Evolutionary conservation across 2,888 invertebrate genomes (phyloP).

Genomic region (Prenolepis imparis): DNA sequence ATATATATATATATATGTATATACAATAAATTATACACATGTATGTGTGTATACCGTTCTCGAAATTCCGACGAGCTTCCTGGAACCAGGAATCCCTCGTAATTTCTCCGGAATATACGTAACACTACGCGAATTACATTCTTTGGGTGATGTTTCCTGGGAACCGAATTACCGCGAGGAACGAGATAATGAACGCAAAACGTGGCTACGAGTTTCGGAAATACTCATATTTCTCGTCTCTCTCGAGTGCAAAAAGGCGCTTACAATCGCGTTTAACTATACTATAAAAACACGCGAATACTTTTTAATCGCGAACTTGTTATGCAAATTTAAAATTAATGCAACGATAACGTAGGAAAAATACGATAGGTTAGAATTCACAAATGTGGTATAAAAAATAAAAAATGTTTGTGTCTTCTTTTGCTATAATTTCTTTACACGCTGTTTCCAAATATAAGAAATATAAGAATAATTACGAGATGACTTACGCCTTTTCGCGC

Average conservation of each 20-base stretch:
- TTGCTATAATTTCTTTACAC: neutral
- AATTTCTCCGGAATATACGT: constrained; percentile 32
- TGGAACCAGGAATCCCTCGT: neutral
- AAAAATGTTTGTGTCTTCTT: neutral
- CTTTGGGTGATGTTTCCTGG: constrained; percentile 1
- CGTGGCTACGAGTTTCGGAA: constrained; percentile 31
- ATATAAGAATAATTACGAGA: constrained; percentile 1
- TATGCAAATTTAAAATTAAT: neutral
- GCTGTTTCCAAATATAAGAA: neutral
- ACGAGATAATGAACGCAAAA: constrained; percentile 9
- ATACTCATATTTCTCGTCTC: neutral
- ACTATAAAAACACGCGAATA: neutral
- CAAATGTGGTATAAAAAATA: neutral
- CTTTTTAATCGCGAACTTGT: constrained; percentile 3
- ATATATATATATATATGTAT: too few relatives aligned
- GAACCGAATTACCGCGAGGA: constrained; percentile 16
- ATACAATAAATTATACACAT: neutral
- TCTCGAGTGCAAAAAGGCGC: neutral
- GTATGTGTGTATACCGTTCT: neutral
- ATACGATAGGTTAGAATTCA: neutral
- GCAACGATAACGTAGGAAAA: neutral
- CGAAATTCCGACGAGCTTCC: constrained; percentile 47
- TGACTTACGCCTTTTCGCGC: neutral
- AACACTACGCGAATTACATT: constrained; percentile 38
- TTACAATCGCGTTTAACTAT: neutral